Conservation (phyloP, 2,888 invertebrate genomes). For the Drosophila ezoana region DNA sequence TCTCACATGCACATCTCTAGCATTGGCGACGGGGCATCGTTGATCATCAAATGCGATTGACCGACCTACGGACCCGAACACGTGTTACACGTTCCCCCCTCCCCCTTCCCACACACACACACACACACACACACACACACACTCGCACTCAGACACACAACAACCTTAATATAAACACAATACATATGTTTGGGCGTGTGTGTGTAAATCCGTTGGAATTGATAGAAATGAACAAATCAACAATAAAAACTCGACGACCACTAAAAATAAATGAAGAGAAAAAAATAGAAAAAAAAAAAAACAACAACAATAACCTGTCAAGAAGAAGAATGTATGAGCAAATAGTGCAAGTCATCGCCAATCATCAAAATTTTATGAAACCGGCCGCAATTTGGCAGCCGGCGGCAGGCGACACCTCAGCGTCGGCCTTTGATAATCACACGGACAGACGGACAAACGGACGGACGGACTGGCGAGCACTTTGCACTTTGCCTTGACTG, state of each 20-base stretch:
- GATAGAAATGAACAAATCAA: conserved; percentile 44
- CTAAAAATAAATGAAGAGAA: conserved; percentile 24
- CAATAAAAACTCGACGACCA: conserved; percentile 36
- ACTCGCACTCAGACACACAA: conserved; percentile 2
- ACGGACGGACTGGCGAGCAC: neutral
- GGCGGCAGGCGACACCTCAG: neutral
- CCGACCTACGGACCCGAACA: conserved; percentile 75
- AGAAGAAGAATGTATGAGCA: conserved; percentile 5
- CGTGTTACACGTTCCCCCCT: conserved; percentile 51
- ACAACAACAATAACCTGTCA: conserved; percentile 4
- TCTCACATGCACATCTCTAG: conserved; percentile 3
- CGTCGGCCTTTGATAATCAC: conserved; percentile 1
- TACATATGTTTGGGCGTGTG: conserved; percentile 18
- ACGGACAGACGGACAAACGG: no score
- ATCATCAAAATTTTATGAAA: conserved; percentile 49
- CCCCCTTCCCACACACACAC: neutral
- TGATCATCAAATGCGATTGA: conserved; percentile 53
- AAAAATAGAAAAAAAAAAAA: conserved; percentile 1
- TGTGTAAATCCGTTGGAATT: conserved; percentile 41
- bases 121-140: conserved; percentile 3
- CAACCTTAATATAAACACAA: conserved; percentile 39
- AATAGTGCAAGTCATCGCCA: conserved; percentile 62
- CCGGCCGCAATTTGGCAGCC: neutral
- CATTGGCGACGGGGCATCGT: conserved; percentile 6
- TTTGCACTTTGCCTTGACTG: conserved; percentile 7